Conservation (phyloP, 2,888 invertebrate species). For the Melanostoma scalare region DNA sequence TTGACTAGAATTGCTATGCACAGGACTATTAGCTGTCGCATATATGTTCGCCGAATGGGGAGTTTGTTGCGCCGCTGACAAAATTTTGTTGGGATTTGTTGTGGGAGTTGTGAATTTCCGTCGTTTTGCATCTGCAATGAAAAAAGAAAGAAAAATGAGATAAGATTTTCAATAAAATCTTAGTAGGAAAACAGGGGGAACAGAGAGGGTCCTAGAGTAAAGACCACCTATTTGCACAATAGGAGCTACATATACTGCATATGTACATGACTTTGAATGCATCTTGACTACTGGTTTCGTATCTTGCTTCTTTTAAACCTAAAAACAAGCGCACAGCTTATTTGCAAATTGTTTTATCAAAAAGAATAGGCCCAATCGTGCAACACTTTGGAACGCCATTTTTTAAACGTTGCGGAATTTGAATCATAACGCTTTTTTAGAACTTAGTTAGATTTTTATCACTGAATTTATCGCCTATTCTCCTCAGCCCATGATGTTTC, state of each 20-base stretch:
- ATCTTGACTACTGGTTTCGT: no score
- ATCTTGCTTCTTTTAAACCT: no score
- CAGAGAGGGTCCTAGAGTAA: no score
- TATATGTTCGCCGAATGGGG: conserved; percentile 60
- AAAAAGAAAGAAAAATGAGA: conserved; percentile 4
- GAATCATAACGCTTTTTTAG: background rate
- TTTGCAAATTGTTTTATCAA: no score
- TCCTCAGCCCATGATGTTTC: no score
- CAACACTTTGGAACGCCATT: conserved; percentile 3
- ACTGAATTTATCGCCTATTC: background rate
- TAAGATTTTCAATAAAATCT: conserved; percentile 22
- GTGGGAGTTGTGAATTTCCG: conserved; percentile 75
- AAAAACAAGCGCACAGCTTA: no score
- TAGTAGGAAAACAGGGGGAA: no score
- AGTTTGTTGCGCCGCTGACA: conserved; percentile 72
- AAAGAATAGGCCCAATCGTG: background rate
- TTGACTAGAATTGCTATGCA: conserved; percentile 63
- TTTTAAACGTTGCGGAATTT: background rate
- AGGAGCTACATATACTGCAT: no score
- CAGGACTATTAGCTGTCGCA: conserved; percentile 45
- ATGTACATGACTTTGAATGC: no score
- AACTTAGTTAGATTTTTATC: background rate
- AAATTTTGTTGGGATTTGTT: conserved; percentile 74
- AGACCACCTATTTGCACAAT: no score
- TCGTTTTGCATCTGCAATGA: conserved; percentile 76